Evolutionary conservation across 1,140 invertebrate genomes (phyloP), one percentile per base, ranked within the genome.

Genomic region (Maconellicoccus hirsutus): DNA sequence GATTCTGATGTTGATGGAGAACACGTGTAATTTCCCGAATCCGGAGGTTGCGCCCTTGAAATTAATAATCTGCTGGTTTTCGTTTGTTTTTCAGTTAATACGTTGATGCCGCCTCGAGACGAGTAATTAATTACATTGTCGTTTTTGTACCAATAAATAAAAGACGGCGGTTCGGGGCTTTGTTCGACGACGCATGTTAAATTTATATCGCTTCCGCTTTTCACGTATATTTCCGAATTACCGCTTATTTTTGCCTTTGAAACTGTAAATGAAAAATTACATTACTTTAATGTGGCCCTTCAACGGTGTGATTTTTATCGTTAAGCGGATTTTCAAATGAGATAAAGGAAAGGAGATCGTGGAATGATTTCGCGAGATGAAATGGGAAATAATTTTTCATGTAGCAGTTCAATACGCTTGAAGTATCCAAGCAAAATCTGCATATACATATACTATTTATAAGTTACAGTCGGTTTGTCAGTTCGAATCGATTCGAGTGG

Each of bases 111-210:
- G 39, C 90, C 88, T 16, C 90, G 84, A 76, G 90, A 86, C 70
- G 89, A 90, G 79, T 94, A 93, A 82, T 93, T 94, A 78, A 94
- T 90, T 73, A 94, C 89, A 77, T 90, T 85, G 12, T 86, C 86
- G 61, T 90, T 91, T 75, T 90, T 88, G 79, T 93, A 93, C 92
- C 92, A 94, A 79, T 92, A 92, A 79, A 95, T 93, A 80, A 92
- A 93, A 75, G 86, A 86, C 42, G 92, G 92, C n/a, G 91, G 91
- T 74, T 91, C 90, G 0, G 92, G 90, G 26, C 90, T 91, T 78
- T 93, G 88, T 73, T 86, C 83, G 6, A 93, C 91, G 73, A 91
- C 84, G 80, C 92, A 94, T 69, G 91, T 94, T 75, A 94, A 83
- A 82, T 93, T 94, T 78, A 94, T 92, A 82, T 93, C 91, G 75